Base-by-base conservation (phyloP, 2,888 invertebrate genomes). In the Bhutanitis thaidina region DNA sequence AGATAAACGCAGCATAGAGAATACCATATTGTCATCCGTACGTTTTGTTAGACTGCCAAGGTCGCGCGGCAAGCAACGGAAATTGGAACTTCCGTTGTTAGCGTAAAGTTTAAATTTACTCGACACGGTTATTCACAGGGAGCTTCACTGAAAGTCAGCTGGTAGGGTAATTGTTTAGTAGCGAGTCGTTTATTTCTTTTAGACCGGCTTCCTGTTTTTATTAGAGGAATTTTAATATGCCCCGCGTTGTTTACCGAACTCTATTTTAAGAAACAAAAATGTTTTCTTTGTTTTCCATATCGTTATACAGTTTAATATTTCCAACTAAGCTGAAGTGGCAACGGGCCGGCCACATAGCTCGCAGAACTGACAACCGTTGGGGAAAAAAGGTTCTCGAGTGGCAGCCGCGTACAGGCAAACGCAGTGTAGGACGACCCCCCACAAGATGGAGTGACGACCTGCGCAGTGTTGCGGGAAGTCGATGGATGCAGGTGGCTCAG, bases 201-300 rank as follows among this genome's bases (percentile, higher is more conserved):
- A 40, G 35, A 14, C 20, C 14, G 8, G 39, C 40, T 51, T 51
- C 51, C 51, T 40, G 51, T 43, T 43, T 49, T 50, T 40, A 38
- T 51, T 41, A 36, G 40, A 51, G 36, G 45, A 51, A 51, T 51
- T 51, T 51, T 51, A 51, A 45, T 51, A 51, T 45, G 50, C 35
- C n/a, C 14, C 29, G 12, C 34, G 7, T 15, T 48, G 10, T 16
- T 41, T 27, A 15, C 16, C 12, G 39, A 29, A 15, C 35, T 39
- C n/a, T n/a, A 25, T 34, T n/a, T 30, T 3, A 9, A 30, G 3
- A 45, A 38, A 37, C 30, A 4, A 13, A 16, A 40, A 4, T 27
- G 39, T 39, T 44, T 43, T 34, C 41, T 47, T 47, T 47, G 34
- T 30, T 38, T 46, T 20, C 15, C 30, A 8, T 15, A 14, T 43